Conservation (phyloP, 1,140 invertebrate species). For the Anoplophora glabripennis region DNA sequence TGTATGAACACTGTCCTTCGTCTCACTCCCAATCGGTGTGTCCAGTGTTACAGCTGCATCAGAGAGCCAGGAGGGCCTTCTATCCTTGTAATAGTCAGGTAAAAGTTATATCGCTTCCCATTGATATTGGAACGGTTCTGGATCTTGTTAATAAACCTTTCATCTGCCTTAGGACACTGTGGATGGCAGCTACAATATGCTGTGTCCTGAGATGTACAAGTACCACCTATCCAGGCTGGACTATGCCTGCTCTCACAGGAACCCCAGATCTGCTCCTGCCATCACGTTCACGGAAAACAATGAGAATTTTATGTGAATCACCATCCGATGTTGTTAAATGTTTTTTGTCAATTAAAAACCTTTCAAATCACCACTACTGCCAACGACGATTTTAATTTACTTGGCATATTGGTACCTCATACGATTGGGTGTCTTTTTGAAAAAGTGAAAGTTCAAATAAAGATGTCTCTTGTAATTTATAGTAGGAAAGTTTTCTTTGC, state of each 20-base stretch:
- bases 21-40: slow-evolving; percentile 28
- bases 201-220: slow-evolving; percentile 19
- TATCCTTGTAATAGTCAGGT: slow-evolving; percentile 35
- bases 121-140: neutral
- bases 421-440: no score
- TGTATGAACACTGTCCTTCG: slow-evolving; percentile 9
- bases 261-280: slow-evolving; percentile 39
- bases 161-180: slow-evolving; percentile 24
- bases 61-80: slow-evolving; percentile 38
- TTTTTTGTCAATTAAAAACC: slow-evolving; percentile 12
- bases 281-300: slow-evolving; percentile 34
- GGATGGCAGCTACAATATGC: slow-evolving; percentile 12
- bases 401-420: no score
- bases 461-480: no score
- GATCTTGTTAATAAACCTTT: neutral
- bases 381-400: no score
- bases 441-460: no score
- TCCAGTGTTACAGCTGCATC: slow-evolving; percentile 37
- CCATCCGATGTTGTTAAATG: slow-evolving; percentile 8
- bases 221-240: slow-evolving; percentile 10
- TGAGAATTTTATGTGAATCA: slow-evolving; percentile 9
- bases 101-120: slow-evolving; percentile 12
- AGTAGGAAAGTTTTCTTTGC: no score
- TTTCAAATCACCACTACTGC: no score
- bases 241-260: slow-evolving; percentile 18